These are phyloP conservation scores for Leucosticte australis DNA, from an alignment of 2,113 vertebrate species.

Conservation along the genomic window DNA sequence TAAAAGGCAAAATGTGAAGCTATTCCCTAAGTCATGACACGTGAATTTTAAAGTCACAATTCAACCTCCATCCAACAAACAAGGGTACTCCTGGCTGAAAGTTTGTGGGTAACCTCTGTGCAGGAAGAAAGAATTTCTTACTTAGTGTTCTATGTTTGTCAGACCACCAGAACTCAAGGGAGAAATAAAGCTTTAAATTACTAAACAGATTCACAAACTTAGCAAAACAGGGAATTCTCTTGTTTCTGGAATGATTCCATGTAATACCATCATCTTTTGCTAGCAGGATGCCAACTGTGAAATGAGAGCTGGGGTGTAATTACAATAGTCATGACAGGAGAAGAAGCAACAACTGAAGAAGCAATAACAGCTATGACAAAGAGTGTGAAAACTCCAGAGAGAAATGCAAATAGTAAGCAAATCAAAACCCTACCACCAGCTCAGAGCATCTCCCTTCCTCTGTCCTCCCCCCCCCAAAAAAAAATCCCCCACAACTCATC, in stretches of 20 bases:
- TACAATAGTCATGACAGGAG: background rate
- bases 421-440: background rate
- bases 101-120: background rate
- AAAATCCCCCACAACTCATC: background rate
- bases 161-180: background rate
- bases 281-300: background rate
- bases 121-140: background rate
- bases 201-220: background rate
- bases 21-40: background rate
- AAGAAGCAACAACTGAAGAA: background rate
- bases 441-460: background rate
- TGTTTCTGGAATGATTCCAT: background rate
- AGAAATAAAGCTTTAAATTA: background rate
- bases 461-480: rapidly evolving
- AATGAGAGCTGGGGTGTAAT: background rate
- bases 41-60: background rate
- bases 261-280: background rate
- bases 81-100: background rate
- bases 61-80: background rate
- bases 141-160: background rate
- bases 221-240: background rate
- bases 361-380: background rate
- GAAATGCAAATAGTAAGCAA: background rate
- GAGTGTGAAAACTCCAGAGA: background rate
- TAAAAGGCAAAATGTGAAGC: background rate